Percentiles rank a stretch among this genome's conserved stretches.
phyloP scores from a whole-genome alignment of 2,113 vertebrate species.

The Nannospalax galili region DNA sequence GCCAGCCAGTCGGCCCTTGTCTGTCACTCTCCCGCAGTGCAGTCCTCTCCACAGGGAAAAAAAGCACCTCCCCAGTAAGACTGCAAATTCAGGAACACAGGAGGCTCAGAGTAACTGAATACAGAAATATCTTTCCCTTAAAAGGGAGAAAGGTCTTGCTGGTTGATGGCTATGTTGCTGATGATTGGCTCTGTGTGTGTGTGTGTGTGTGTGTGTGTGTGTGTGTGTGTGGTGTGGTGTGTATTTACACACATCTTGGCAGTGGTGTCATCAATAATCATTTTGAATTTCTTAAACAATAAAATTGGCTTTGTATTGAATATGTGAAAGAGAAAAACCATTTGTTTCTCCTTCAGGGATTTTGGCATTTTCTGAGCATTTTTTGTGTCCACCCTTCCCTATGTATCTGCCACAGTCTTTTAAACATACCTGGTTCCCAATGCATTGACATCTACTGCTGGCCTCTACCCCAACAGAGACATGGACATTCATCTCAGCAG shows the following conservation, averaged over 20 bases:
- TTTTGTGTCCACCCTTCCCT: background rate
- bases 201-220: too few species aligned
- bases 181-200: background rate
- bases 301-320: conserved; percentile 9
- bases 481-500: background rate
- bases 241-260: background rate
- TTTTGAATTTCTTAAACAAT: conserved; percentile 17
- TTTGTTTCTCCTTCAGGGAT: background rate
- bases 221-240: too few species aligned
- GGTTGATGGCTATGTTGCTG: background rate
- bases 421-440: background rate
- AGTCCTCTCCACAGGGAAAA: conserved; percentile 13
- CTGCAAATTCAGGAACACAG: conserved; percentile 19
- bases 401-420: background rate
- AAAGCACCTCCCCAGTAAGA: background rate
- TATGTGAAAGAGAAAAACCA: background rate
- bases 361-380: background rate
- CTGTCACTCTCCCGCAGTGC: conserved; percentile 49
- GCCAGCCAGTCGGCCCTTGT: conserved; percentile 1
- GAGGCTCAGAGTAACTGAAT: background rate
- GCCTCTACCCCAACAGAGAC: accelerated
- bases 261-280: background rate
- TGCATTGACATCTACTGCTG: background rate
- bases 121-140: conserved; percentile 53
- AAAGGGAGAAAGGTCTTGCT: conserved; percentile 60